phyloP scores from a whole-genome alignment of 2,797 vertebrate genomes.

The Falco berigora region DNA sequence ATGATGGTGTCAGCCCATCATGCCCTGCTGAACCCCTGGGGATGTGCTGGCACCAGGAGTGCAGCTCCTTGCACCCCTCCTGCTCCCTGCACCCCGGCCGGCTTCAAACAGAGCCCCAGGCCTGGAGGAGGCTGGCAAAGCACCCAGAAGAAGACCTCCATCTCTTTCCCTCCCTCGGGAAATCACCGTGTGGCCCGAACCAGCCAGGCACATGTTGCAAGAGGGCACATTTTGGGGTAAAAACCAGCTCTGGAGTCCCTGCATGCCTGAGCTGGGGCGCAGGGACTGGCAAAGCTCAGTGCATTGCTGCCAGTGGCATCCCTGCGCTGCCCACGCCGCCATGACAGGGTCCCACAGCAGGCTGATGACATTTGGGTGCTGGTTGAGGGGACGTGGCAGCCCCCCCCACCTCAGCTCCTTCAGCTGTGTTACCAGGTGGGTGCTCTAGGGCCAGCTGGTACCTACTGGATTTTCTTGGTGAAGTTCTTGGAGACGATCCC shows the following conservation, averaged over 20 bases:
- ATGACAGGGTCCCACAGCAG: background rate
- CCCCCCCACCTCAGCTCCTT: accelerated
- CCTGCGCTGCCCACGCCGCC: accelerated
- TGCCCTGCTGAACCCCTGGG: background rate
- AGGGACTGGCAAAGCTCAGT: background rate
- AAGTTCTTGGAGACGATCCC: conserved; percentile 98
- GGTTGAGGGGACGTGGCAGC: background rate
- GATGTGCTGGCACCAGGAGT: background rate
- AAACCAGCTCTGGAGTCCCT: background rate
- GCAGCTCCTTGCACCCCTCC: background rate
- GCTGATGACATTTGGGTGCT: background rate
- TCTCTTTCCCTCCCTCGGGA: background rate
- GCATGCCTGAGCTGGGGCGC: accelerated
- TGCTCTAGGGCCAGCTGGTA: background rate
- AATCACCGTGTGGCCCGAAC: accelerated
- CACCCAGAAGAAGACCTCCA: background rate
- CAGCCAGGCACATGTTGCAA: background rate
- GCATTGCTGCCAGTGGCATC: accelerated
- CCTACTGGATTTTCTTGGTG: conserved; percentile 99
- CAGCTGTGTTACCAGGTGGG: accelerated
- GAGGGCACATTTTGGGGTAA: background rate
- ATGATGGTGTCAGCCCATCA: background rate
- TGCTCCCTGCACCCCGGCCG: too few species aligned
- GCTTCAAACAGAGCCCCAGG: background rate
- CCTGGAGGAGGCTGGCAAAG: background rate